Conservation (phyloP, 1,140 invertebrate genomes). For the Anoplolepis gracilipes region DNA sequence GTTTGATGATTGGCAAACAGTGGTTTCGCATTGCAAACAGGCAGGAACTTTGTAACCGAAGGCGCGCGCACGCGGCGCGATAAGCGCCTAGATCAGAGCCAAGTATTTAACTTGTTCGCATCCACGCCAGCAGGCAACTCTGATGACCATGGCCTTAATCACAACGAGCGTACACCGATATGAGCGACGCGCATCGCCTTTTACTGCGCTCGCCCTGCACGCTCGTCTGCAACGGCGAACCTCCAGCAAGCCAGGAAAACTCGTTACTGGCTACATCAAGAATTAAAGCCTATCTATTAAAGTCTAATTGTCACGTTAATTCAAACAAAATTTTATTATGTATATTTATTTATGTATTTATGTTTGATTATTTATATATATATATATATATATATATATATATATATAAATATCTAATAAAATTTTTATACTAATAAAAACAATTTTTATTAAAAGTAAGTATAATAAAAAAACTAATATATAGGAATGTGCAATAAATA, state of each 20-base stretch:
- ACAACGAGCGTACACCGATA: constrained; percentile 67
- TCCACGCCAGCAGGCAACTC: constrained; percentile 61
- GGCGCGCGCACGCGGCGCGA: constrained; percentile 43
- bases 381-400: neutral
- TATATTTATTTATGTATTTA: neutral
- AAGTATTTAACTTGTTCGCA: constrained; percentile 74
- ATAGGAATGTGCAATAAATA: neutral
- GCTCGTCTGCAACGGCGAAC: neutral
- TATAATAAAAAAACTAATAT: neutral
- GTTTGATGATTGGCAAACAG: constrained; percentile 20
- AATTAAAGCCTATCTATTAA: constrained; percentile 11
- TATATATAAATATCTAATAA: too few species aligned
- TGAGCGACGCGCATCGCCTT: constrained; percentile 64
- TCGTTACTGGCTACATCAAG: constrained; percentile 9
- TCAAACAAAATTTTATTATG: neutral
- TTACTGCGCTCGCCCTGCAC: constrained; percentile 42
- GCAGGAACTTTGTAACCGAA: constrained; percentile 54
- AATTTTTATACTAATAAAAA: neutral
- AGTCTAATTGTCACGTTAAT: neutral
- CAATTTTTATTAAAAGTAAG: neutral
- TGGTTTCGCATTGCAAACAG: constrained; percentile 34
- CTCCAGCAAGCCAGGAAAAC: constrained; percentile 23
- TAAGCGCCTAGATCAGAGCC: constrained; percentile 66
- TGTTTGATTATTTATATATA: neutral
- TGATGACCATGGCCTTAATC: constrained; percentile 75